These are phyloP conservation scores for Oceanodroma tethys DNA, from an alignment of 2,113 vertebrate genomes.

Conservation along the genomic window DNA sequence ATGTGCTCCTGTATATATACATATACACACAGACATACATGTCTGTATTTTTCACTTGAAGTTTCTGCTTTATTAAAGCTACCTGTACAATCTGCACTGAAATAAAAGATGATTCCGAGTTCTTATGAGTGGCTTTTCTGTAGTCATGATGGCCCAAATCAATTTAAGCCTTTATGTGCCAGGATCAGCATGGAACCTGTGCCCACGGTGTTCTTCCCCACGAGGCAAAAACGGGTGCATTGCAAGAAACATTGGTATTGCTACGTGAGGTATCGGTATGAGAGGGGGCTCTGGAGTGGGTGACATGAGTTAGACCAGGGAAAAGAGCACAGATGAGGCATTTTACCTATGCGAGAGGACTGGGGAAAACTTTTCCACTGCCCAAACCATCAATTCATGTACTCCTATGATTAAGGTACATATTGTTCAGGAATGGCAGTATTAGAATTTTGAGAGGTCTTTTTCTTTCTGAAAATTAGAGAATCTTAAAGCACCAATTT, in stretches of 20 bases:
- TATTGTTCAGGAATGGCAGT: neutral
- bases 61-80: neutral
- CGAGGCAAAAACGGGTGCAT: accelerated
- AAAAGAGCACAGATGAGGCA: neutral
- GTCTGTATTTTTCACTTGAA: neutral
- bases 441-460: neutral
- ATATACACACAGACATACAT: accelerated
- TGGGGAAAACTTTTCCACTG: neutral
- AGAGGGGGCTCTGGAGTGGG: neutral
- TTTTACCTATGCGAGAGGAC: neutral
- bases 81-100: neutral
- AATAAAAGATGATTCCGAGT: neutral
- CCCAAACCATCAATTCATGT: neutral
- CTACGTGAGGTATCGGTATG: accelerated
- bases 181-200: neutral
- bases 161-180: neutral
- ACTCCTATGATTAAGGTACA: neutral
- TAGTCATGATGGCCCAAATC: neutral
- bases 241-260: neutral
- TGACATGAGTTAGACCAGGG: too few species aligned
- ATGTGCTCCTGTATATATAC: neutral
- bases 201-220: accelerated
- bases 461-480: neutral
- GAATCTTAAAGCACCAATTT: neutral
- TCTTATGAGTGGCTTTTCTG: neutral